These are phyloP conservation scores for Apamea monoglypha DNA, from an alignment of 2,888 invertebrate genomes.

Conservation along the genomic window DNA sequence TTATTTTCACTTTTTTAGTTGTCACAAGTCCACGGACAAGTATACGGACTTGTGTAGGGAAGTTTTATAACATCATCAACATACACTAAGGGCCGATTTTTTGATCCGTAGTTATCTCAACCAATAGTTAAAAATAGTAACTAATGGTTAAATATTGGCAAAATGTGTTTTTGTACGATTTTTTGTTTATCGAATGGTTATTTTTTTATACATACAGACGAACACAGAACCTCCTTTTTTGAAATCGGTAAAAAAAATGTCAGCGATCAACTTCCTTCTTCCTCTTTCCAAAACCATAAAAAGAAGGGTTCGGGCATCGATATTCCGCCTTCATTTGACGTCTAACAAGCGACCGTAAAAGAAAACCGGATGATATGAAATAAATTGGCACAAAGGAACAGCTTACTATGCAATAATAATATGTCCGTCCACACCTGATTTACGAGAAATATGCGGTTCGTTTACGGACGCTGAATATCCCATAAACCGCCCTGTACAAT, in stretches of 20 bases:
- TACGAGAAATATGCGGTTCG: conserved; percentile 36
- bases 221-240: not conserved
- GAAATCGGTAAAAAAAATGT: not conserved
- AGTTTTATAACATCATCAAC: not conserved
- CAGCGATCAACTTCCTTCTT: not conserved
- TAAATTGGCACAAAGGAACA: conserved; percentile 28
- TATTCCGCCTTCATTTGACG: conserved; percentile 21
- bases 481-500: conserved; percentile 11
- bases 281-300: conserved; percentile 1
- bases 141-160: too few species aligned
- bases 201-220: not conserved
- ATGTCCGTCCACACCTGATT: conserved; percentile 44
- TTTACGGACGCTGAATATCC: conserved; percentile 8
- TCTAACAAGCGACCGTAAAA: conserved; percentile 33
- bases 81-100: not conserved
- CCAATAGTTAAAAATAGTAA: too few species aligned
- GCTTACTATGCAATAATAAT: conserved; percentile 28
- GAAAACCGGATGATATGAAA: conserved; percentile 10
- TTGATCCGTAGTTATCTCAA: too few species aligned
- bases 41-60: too few species aligned
- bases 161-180: too few species aligned
- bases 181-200: too few species aligned
- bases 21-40: too few species aligned
- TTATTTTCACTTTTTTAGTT: too few species aligned
- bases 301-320: conserved; percentile 6